Conservation (phyloP, 2,113 vertebrate genomes). For the Leiothrix lutea region DNA sequence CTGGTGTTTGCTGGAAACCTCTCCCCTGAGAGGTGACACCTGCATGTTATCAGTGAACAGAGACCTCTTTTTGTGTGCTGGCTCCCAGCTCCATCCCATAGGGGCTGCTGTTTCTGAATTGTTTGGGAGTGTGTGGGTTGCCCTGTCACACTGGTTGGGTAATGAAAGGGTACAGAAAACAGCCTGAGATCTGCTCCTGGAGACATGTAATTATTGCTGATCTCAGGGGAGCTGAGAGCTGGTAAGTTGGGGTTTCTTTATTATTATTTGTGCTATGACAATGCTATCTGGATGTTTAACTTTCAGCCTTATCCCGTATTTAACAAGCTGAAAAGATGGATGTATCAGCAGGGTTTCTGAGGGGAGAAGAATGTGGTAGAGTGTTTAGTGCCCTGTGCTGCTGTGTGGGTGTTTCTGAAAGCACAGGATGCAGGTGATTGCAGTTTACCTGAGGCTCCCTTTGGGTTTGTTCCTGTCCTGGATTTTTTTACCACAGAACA, state of each 20-base stretch:
- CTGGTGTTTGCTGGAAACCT: neutral
- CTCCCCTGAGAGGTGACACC: neutral
- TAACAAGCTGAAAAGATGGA: neutral
- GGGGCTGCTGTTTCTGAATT: neutral
- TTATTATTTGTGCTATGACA: neutral
- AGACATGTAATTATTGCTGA: conserved; percentile 42
- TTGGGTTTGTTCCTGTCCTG: neutral
- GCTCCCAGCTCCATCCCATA: neutral
- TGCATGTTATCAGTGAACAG: neutral
- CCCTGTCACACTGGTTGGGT: neutral
- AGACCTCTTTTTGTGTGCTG: neutral
- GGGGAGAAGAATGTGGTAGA: neutral
- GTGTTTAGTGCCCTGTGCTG: neutral
- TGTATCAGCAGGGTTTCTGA: neutral
- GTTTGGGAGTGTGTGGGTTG: neutral
- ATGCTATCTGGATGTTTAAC: neutral
- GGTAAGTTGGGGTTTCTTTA: neutral
- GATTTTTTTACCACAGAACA: neutral
- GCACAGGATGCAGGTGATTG: neutral
- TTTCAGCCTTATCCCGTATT: neutral
- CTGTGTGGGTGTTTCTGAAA: neutral
- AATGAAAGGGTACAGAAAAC: conserved; percentile 51
- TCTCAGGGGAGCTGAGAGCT: neutral
- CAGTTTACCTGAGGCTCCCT: neutral
- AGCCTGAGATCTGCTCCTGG: conserved; percentile 5